Evolutionary conservation across 2,113 vertebrate species (phyloP).

Genomic region (Gopherus flavomarginatus): DNA sequence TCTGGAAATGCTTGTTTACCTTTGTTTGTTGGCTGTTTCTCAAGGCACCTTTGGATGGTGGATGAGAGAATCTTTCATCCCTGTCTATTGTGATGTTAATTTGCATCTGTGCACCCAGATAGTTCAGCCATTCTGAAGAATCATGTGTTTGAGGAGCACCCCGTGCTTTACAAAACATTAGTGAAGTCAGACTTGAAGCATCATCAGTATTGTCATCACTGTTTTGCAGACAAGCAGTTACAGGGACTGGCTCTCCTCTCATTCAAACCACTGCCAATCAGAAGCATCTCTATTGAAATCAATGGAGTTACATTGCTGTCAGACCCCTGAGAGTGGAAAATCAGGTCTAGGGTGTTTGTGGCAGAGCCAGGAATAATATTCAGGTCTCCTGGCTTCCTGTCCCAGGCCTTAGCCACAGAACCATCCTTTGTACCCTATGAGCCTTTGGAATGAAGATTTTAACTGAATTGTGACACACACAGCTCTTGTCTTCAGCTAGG

Average conservation of each 20-base stretch:
- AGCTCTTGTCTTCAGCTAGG: neutral
- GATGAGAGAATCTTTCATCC: neutral
- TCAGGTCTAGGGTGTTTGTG: neutral
- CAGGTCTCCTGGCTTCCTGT: neutral
- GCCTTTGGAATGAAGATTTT: neutral
- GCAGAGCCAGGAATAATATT: neutral
- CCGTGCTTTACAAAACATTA: neutral
- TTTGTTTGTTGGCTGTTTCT: neutral
- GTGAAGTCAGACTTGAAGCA: neutral
- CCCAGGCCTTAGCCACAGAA: neutral
- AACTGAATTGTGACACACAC: neutral
- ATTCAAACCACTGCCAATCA: neutral
- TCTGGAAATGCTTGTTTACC: neutral
- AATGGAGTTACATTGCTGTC: neutral
- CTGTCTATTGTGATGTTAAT: neutral
- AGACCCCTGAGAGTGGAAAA: neutral
- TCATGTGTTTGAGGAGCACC: neutral
- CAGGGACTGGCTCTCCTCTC: neutral
- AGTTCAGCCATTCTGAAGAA: neutral
- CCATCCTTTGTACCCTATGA: neutral
- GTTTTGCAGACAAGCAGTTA: neutral
- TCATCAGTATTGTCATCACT: neutral
- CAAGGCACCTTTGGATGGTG: neutral
- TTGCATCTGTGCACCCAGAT: neutral
- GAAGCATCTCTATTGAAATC: neutral